phyloP scores from a whole-genome alignment of 1,140 invertebrate species.

The Leucophenga varia region DNA sequence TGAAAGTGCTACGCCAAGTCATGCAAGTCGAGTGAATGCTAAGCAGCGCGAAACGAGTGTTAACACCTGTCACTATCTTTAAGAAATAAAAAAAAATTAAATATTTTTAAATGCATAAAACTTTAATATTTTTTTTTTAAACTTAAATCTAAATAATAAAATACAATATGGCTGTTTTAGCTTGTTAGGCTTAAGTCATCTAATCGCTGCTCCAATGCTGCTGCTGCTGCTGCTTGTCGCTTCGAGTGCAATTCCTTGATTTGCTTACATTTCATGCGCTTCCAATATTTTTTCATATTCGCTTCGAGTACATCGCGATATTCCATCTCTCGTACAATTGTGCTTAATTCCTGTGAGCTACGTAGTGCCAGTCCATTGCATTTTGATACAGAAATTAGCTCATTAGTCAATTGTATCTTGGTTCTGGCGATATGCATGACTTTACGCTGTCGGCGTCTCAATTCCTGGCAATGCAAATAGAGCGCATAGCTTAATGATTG shows the following conservation, averaged over 20 bases:
- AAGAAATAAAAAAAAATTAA: too few species aligned
- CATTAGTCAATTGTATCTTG: constrained; percentile 36
- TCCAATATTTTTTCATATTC: constrained; percentile 19
- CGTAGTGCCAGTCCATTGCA: constrained; percentile 19
- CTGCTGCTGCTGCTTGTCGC: too few species aligned
- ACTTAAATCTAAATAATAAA: too few species aligned
- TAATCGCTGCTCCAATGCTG: too few species aligned
- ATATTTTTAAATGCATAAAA: too few species aligned
- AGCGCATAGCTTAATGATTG: constrained; percentile 31
- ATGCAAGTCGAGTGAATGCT: too few species aligned
- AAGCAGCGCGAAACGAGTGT: too few species aligned
- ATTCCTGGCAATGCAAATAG: constrained; percentile 29
- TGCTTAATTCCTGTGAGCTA: constrained; percentile 19
- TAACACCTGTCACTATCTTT: too few species aligned
- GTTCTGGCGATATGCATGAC: constrained; percentile 30
- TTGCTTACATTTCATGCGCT: constrained; percentile 5
- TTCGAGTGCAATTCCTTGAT: constrained; percentile 22
- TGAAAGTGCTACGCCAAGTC: too few species aligned
- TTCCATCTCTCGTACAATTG: constrained; percentile 25
- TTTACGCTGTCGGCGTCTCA: constrained; percentile 26
- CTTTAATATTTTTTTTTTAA: too few species aligned
- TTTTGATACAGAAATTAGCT: constrained; percentile 23
- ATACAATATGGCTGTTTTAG: too few species aligned
- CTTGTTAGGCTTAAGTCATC: too few species aligned
- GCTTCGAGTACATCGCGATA: constrained; percentile 25